Conservation (phyloP, 2,797 vertebrate genomes). For the Enteromius radiatus region DNA sequence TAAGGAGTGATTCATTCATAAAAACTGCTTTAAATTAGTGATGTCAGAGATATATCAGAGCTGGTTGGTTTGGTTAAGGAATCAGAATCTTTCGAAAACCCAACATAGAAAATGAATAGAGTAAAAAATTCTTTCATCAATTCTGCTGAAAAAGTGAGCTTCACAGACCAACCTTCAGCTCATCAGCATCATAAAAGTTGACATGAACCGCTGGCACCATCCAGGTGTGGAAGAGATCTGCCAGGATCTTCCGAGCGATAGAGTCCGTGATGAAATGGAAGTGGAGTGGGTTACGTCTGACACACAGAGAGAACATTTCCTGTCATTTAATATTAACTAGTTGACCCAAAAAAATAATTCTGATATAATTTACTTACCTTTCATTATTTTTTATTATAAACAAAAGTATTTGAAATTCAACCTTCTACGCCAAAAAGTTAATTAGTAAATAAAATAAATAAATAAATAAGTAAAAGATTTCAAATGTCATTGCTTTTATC, state of each 20-base stretch:
- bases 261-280: constrained; percentile 98
- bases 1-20: background rate
- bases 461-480: background rate
- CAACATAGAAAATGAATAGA: background rate
- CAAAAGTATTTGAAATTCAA: background rate
- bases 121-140: background rate
- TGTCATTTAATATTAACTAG: background rate
- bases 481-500: background rate
- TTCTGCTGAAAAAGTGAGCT: background rate
- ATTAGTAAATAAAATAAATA: too few species aligned
- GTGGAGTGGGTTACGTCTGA: constrained; percentile 94
- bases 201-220: constrained; percentile 97
- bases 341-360: background rate
- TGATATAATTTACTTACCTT: background rate
- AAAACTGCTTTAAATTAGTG: background rate
- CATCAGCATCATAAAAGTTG: constrained; percentile 97
- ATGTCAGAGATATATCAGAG: background rate
- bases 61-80: background rate
- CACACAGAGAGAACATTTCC: constrained; percentile 15
- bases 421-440: background rate
- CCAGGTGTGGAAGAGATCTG: constrained; percentile 94
- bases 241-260: constrained; percentile 95
- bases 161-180: constrained; percentile 87
- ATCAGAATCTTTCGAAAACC: background rate
- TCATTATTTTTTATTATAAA: background rate